Base-by-base conservation (phyloP, 2,888 invertebrate genomes). In the Lissocephala sabroskyi region DNA sequence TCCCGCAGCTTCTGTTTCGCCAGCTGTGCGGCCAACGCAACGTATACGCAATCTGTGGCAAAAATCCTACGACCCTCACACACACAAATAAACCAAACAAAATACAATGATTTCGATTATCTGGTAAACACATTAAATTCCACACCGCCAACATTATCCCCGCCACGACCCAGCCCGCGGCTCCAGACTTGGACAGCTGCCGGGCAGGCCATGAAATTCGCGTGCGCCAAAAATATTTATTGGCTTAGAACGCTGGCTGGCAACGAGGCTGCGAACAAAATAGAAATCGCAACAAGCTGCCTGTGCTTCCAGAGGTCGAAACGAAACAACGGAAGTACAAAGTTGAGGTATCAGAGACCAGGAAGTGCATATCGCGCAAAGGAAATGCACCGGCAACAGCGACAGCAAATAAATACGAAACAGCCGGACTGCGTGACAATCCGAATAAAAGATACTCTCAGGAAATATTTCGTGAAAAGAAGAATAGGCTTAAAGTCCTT, bases 71-170 rank as follows among this genome's bases (percentile, higher is more conserved):
- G n/a, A n/a, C 23, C 23, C 23, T 23, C 3, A 23, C 13, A 35
- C 35, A 35, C 7, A 14, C 65, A 67, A 58, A 56, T 61, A 65
- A 47, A 56, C 41, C 48, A 42, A n/a, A 41, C 36, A 42, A 49
- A 59, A 47, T 52, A 49, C 62, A 54, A 46, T 56, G 54, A 54
- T 64, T 56, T 68, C 76, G 67, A 68, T 68, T 75, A 68, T 68
- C 67, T 75, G 46, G 76, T 68, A 75, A 68, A 68, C 76, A 75
- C 76, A 68, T 75, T 68, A 73, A 76, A 68, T 76, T 58, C 62
- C 56, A 70, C 65, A 74, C 62, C 76, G 73, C 62, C 64, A 68
- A 64, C 50, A 56, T 23, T 23, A 7, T 23, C 3, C 7, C 4
- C 23, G 7, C 23, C 3, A 23, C 7, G 23, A 23, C 23, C n/a